Conservation (phyloP, 2,888 invertebrate species). For the Acheta domesticus region DNA sequence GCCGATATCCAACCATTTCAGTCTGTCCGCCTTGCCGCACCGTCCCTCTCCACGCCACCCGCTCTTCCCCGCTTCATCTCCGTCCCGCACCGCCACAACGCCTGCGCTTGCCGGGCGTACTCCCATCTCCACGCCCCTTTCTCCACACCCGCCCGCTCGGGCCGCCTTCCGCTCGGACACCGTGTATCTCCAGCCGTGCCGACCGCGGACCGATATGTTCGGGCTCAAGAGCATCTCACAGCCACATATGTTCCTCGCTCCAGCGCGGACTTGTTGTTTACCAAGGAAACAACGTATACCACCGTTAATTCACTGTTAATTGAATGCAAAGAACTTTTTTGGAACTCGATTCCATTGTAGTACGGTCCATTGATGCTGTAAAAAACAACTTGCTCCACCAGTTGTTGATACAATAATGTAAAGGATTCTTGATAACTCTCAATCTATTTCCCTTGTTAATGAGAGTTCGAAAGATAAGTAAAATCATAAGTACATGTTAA, state of each 20-base stretch:
- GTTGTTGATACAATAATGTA: no score
- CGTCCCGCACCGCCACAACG: neutral
- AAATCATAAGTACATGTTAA: no score
- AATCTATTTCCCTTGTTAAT: no score
- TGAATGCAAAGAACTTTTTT: neutral
- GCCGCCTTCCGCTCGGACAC: neutral
- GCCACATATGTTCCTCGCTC: neutral
- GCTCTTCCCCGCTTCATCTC: neutral
- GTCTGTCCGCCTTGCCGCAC: neutral
- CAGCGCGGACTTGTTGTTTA: neutral
- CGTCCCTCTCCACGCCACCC: no score
- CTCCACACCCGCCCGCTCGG: neutral
- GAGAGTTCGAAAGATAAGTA: no score
- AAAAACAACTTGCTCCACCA: no score
- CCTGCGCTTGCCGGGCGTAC: neutral
- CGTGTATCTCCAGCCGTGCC: neutral
- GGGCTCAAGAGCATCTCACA: neutral
- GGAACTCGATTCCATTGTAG: no score
- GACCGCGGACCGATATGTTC: neutral
- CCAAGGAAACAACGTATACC: neutral
- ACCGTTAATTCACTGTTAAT: neutral
- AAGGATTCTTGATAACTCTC: no score
- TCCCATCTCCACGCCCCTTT: neutral
- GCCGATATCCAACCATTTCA: no score
- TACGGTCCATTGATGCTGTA: no score